Evolutionary conservation across 2,888 invertebrate species (phyloP).

Genomic region (Phalera bucephala): DNA sequence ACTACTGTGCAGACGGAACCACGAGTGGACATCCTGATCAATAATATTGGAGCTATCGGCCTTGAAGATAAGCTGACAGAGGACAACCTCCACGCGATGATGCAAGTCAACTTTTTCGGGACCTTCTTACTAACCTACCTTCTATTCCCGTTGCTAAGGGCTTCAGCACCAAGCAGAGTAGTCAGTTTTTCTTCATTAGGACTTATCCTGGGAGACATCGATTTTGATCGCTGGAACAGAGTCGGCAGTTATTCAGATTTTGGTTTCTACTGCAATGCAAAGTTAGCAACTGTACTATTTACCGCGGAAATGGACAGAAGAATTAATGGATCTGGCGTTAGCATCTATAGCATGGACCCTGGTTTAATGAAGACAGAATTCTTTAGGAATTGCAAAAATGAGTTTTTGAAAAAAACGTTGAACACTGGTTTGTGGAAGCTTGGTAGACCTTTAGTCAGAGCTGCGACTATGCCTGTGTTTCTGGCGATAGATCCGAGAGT

Average conservation of each 20-base stretch:
- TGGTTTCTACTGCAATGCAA: conserved; percentile 78
- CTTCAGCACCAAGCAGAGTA: conserved; percentile 58
- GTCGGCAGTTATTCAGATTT: conserved; percentile 84
- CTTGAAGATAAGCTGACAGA: conserved; percentile 71
- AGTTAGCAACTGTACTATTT: conserved; percentile 53
- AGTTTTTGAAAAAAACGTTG: conserved; percentile 32
- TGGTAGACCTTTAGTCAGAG: conserved; percentile 46
- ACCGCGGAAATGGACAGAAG: conserved; percentile 78
- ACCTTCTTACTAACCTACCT: conserved; percentile 59
- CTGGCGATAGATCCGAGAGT: conserved; percentile 52
- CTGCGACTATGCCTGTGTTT: conserved; percentile 58
- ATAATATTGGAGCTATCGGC: conserved; percentile 77
- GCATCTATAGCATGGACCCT: conserved; percentile 92
- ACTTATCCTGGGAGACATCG: conserved; percentile 86
- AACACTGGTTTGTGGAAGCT: conserved; percentile 40
- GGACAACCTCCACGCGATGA: conserved; percentile 84
- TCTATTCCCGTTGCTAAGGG: conserved; percentile 51
- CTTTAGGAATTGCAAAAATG: conserved; percentile 81
- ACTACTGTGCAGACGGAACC: conserved; percentile 73
- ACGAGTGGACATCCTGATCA: conserved; percentile 69
- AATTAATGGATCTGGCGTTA: conserved; percentile 80
- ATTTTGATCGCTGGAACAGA: conserved; percentile 88
- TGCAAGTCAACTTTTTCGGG: conserved; percentile 81
- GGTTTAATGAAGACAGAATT: conserved; percentile 91
- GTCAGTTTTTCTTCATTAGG: conserved; percentile 75